Conservation (phyloP, 2,113 vertebrate species). For the Percina caprodes region DNA sequence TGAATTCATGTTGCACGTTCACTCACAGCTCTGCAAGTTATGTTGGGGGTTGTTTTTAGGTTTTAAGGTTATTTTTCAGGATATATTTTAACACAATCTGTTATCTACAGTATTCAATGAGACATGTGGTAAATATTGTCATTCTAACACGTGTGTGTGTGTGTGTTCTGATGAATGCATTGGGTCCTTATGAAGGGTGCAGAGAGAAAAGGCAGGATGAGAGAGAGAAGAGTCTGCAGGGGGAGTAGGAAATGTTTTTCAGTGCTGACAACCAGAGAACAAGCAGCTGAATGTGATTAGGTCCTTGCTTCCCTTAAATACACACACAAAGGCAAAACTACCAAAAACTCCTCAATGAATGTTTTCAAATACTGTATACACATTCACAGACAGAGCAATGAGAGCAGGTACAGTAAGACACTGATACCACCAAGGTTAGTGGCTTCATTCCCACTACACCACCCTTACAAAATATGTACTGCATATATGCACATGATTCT, state of each 20-base stretch:
- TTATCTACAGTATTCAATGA: not conserved
- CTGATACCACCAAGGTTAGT: not conserved
- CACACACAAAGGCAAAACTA: constrained; percentile 9
- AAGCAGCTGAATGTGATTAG: constrained; percentile 78
- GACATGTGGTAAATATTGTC: not conserved
- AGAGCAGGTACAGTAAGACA: not conserved
- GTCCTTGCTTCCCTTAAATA: constrained; percentile 12
- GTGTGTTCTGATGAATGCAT: constrained; percentile 6
- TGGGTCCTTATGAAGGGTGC: not conserved
- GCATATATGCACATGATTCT: not conserved
- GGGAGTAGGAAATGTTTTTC: constrained; percentile 48
- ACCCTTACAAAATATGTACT: no score
- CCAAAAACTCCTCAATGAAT: not conserved
- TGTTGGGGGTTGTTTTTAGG: not conserved
- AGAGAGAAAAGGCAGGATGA: constrained; percentile 19
- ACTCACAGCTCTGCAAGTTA: not conserved
- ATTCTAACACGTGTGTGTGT: not conserved
- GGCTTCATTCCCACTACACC: not conserved
- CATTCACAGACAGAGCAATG: not conserved
- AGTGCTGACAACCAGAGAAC: constrained; percentile 53
- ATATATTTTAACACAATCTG: not conserved
- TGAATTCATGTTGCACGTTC: not conserved
- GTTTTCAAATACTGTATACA: not conserved
- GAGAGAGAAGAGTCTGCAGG: constrained; percentile 10
- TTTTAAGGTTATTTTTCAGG: not conserved